A percentile compares a stretch with the other conserved stretches of the same genome.
Conservation (phyloP, 2,113 vertebrate species). For the Antennarius striatus region DNA sequence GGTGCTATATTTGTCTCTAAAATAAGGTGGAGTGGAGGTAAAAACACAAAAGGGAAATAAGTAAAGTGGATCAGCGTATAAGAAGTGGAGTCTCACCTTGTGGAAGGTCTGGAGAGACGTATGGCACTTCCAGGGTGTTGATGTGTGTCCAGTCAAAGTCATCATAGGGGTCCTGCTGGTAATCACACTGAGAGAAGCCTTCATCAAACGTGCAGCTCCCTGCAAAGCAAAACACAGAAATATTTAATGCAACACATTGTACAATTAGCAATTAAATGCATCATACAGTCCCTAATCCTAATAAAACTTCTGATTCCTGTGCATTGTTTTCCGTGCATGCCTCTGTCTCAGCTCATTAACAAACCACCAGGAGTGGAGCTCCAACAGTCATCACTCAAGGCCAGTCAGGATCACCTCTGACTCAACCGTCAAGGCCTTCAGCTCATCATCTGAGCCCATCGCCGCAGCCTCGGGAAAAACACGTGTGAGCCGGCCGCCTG, state of each 20-base stretch:
- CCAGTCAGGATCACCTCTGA: conserved; percentile 66
- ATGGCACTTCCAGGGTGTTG: conserved; percentile 91
- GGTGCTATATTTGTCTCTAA: too few relatives aligned
- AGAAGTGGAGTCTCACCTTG: conserved; percentile 83
- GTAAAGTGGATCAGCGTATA: background rate
- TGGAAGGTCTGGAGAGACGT: conserved; percentile 90
- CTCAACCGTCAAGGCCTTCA: conserved; percentile 62
- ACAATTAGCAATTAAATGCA: background rate
- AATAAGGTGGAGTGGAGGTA: too few relatives aligned
- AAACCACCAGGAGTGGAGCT: conserved; percentile 55
- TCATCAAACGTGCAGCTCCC: conserved; percentile 95
- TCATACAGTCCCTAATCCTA: background rate
- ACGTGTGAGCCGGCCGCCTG: conserved; percentile 58
- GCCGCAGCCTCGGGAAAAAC: conserved; percentile 34
- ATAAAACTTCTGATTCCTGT: conserved; percentile 10
- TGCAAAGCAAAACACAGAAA: conserved; percentile 57
- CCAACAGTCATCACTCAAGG: conserved; percentile 67
- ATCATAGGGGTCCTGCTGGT: conserved; percentile 94
- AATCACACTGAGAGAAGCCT: conserved; percentile 92
- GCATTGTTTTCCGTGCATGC: conserved; percentile 13
- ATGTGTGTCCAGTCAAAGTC: conserved; percentile 98
- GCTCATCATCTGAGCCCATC: conserved; percentile 74
- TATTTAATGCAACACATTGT: background rate
- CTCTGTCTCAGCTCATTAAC: conserved; percentile 61
- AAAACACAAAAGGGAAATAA: background rate